phyloP scores from a whole-genome alignment of 2,888 invertebrate genomes.

The Didymodactylos carnosus region DNA sequence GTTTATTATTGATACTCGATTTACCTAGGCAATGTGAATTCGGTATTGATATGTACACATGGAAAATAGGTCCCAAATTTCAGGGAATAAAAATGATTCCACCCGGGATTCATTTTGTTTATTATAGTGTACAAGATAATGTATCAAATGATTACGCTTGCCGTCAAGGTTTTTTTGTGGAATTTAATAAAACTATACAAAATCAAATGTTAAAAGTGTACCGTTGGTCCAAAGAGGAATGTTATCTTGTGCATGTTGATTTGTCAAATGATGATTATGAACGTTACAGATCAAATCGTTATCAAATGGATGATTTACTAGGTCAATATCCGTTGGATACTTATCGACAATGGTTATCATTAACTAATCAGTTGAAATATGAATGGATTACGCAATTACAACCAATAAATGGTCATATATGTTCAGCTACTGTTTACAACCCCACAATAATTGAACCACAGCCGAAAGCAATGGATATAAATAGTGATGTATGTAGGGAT shows the following conservation, averaged over 20 bases:
- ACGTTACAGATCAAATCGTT: neutral
- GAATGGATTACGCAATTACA: slow-evolving; percentile 44
- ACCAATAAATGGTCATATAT: slow-evolving; percentile 54
- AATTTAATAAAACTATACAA: neutral
- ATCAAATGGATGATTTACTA: slow-evolving; percentile 52
- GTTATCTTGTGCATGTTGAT: neutral
- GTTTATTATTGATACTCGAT: slow-evolving; percentile 5
- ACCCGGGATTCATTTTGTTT: slow-evolving; percentile 76
- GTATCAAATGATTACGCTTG: neutral
- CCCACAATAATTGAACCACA: neutral
- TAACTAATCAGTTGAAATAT: slow-evolving; percentile 50
- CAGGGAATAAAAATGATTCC: slow-evolving; percentile 95
- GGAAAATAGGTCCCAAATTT: slow-evolving; percentile 75
- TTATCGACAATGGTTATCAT: slow-evolving; percentile 61
- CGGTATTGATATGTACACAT: slow-evolving; percentile 76
- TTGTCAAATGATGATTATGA: neutral
- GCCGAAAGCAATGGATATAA: neutral
- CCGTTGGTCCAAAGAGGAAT: neutral
- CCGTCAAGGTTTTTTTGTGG: neutral
- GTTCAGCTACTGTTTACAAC: slow-evolving; percentile 40
- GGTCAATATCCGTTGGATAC: slow-evolving; percentile 78
- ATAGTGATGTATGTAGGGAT: too few relatives aligned
- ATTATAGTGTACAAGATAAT: slow-evolving; percentile 48
- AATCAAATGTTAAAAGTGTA: slow-evolving; percentile 21
- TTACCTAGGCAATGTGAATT: slow-evolving; percentile 55